phyloP scores from a whole-genome alignment of 2,888 invertebrate genomes.

The Arrhopalites spinosus region DNA sequence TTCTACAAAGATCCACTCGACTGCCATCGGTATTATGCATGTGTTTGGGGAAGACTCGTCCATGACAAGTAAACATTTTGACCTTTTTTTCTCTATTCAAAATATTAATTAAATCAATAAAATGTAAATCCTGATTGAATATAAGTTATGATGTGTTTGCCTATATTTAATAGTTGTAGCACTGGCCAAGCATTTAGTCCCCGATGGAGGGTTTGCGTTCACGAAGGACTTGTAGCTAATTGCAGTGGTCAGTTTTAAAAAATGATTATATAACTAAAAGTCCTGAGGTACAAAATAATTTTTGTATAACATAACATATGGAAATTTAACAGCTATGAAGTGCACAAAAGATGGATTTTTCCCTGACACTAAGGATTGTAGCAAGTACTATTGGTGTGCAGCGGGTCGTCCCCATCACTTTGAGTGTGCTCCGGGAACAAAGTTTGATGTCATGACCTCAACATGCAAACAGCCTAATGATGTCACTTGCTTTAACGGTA shows the following conservation, averaged over 20 bases:
- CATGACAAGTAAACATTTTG: neutral
- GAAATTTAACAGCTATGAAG: neutral
- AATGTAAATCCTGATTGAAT: neutral
- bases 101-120: neutral
- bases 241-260: neutral
- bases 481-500: neutral
- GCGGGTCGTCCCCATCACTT: neutral
- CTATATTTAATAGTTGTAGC: neutral
- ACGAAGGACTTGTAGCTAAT: neutral
- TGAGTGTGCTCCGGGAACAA: neutral
- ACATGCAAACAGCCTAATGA: neutral
- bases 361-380: neutral
- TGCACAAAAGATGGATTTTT: neutral
- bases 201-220: neutral
- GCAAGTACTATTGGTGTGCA: neutral
- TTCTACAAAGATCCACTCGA: neutral
- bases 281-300: neutral
- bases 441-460: neutral
- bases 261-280: neutral
- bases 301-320: neutral
- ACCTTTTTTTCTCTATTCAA: neutral
- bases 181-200: neutral
- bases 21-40: neutral
- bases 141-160: neutral
- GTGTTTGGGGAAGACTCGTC: neutral